Evolutionary conservation across 92 coral and sea anemone species (phyloP), one percentile per base, ranked within the genome.

Genomic region (Galaxea fascicularis): DNA sequence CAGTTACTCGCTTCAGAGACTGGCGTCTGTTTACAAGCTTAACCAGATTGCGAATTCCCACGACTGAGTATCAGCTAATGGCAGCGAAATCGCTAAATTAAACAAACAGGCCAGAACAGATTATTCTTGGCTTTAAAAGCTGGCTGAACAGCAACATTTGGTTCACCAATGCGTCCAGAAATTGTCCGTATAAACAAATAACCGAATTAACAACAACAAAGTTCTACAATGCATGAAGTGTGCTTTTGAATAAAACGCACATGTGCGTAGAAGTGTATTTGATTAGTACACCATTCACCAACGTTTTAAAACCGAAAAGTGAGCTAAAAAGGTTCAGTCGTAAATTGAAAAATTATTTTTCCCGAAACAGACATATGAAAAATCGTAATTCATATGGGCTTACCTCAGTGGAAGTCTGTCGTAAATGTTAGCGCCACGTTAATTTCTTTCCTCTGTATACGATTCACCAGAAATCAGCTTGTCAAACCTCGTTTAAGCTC

Each of bases 31-130:
- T 73, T 28, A 14, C 29, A 26, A 25, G 25, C 6, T 16, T 1
- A 73, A 25, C 20, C 78, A 52, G 78, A 73, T 52, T 74, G 78
- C 46, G 65, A 74, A n/a, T 74, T 74, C 64, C 78, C 64, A 27
- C 24, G 78, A 17, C 57, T 74, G 10, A 8, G 25, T 35, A 52
- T 14, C n/a, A 0, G 31, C 1, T 2, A 31, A 47, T 71, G 53
- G 53, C 51, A 53, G 20, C 68, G 22, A 46, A 35, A 3, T 58
- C 81, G 21, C 68, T 10, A 24, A 76, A 31, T 46, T 63, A 51
- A 46, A 77, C 0, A 60, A 63, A 78, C 49, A 78, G 15, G 69
- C 1, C 4, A 21, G 41, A 12, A 28, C 39, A 12, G 84, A 47
- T 28, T 69, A 28, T 39, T 76, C 41, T 12, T 30, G 35, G 65